Evolutionary conservation across 2,797 vertebrate species (phyloP).

Genomic region (Chelon auratus): DNA sequence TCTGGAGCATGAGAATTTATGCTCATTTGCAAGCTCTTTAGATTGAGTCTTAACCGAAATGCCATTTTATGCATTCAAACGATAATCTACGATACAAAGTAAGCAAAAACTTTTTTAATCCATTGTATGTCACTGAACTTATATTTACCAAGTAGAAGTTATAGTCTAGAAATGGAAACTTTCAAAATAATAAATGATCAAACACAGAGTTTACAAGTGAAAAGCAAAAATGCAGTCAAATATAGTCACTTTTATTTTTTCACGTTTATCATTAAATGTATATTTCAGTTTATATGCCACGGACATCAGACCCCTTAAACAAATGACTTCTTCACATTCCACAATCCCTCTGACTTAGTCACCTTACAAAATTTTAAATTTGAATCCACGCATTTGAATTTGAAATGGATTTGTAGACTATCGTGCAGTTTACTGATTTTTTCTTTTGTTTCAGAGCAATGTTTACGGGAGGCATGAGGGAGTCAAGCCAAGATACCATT

Average conservation of each 20-base stretch:
- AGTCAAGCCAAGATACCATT: slow-evolving; percentile 92
- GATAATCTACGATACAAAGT: too few species aligned
- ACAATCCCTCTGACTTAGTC: background rate
- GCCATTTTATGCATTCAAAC: too few species aligned
- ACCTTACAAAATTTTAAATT: background rate
- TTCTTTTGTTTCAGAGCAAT: slow-evolving; percentile 89
- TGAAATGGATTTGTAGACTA: background rate
- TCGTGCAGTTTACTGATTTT: slow-evolving; percentile 19
- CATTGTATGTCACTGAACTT: background rate
- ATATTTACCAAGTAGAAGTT: background rate
- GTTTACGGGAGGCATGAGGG: slow-evolving; percentile 98
- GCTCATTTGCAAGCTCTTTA: slow-evolving; percentile 13
- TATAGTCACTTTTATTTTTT: background rate
- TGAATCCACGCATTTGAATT: background rate
- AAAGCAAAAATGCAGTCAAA: background rate
- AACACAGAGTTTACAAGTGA: slow-evolving; percentile 2
- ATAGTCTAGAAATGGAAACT: too few species aligned
- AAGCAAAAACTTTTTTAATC: too few species aligned
- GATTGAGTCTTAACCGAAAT: background rate
- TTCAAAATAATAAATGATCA: slow-evolving; percentile 3
- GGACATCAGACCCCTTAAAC: slow-evolving; percentile 1
- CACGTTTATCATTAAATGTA: background rate
- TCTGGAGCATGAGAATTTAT: slow-evolving; percentile 51
- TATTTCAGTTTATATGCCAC: slow-evolving; percentile 9
- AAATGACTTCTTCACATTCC: background rate